phyloP scores from a whole-genome alignment of 2,113 vertebrate genomes.

The Bubo blakistoni region DNA sequence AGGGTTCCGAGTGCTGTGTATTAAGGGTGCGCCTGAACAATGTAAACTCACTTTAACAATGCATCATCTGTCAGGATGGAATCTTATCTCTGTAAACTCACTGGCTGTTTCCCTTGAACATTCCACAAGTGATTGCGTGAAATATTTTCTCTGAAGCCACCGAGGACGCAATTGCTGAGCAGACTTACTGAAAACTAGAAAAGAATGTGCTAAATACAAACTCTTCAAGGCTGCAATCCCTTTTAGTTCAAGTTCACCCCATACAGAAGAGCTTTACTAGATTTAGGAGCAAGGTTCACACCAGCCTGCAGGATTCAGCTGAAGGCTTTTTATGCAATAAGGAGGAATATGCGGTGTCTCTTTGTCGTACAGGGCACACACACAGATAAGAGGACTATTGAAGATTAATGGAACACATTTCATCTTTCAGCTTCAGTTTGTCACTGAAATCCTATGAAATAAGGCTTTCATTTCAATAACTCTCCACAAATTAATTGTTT shows the following conservation, averaged over 20 bases:
- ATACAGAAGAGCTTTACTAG: neutral
- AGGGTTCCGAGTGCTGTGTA: neutral
- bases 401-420: neutral
- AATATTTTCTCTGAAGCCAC: neutral
- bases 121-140: neutral
- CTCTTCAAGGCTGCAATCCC: neutral
- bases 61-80: neutral
- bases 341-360: neutral
- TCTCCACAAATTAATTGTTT: neutral
- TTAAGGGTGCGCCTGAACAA: neutral
- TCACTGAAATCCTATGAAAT: neutral
- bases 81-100: neutral
- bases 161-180: accelerated
- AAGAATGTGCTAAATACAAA: neutral
- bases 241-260: neutral
- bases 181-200: neutral
- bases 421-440: neutral
- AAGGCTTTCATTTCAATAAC: neutral
- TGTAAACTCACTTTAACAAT: neutral
- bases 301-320: neutral
- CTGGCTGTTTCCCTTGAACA: neutral
- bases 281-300: neutral
- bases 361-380: neutral
- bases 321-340: neutral
- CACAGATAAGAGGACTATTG: neutral